phyloP scores from a whole-genome alignment of 2,113 vertebrate genomes.

The Engystomops pustulosus region DNA sequence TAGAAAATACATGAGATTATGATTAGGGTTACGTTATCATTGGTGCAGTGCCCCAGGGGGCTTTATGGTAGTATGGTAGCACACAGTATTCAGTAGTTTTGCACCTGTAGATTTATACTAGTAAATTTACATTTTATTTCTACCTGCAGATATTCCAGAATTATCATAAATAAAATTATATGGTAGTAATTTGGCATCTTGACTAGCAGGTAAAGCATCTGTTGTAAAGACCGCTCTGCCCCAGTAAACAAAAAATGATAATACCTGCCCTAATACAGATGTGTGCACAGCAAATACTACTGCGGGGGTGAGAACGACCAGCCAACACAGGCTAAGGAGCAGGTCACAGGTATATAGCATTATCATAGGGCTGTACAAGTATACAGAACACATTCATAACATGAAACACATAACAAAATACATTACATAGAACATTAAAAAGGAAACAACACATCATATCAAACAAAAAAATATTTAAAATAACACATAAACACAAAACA shows the following conservation, averaged over 20 bases:
- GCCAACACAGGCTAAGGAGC: not conserved
- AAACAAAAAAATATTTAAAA: not conserved
- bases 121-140: not conserved
- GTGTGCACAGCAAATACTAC: not conserved
- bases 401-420: not conserved
- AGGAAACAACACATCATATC: not conserved
- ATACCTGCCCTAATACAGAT: not conserved
- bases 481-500: too few relatives aligned
- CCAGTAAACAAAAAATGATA: not conserved
- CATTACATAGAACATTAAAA: not conserved
- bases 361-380: not conserved
- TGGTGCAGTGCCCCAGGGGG: not conserved
- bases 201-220: not conserved
- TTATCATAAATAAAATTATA: not conserved
- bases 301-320: not conserved
- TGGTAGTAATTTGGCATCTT: not conserved
- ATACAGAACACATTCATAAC: not conserved
- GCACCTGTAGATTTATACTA: constrained; percentile 24
- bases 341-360: not conserved
- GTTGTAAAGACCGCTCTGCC: not conserved
- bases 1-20: too few relatives aligned
- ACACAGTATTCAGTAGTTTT: not conserved
- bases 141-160: not conserved
- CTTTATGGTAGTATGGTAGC: not conserved
- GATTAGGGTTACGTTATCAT: too few relatives aligned